Evolutionary conservation across 2,888 invertebrate species (phyloP).

Genomic region (Caenorhabditis becei): DNA sequence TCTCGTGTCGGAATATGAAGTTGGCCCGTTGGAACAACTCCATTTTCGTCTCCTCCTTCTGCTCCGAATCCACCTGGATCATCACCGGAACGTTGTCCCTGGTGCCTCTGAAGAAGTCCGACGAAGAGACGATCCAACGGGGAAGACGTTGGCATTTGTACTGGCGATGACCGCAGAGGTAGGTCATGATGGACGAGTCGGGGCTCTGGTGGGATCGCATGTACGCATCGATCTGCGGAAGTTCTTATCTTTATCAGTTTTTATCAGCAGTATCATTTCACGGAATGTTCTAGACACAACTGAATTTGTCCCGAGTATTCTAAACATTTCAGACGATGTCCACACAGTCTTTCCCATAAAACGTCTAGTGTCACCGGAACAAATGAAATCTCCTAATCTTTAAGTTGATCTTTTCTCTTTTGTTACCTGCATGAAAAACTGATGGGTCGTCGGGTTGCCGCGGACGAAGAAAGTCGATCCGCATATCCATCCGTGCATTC

Average conservation of each 20-base stretch:
- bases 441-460: conserved; percentile 58
- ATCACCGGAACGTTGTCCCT: conserved; percentile 61
- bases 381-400: not conserved
- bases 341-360: no score
- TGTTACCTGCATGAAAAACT: conserved; percentile 64
- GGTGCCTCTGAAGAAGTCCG: conserved; percentile 66
- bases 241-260: not conserved
- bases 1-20: conserved; percentile 61
- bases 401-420: not conserved
- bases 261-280: no score
- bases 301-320: no score
- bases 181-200: conserved; percentile 72
- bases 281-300: no score
- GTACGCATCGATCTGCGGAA: conserved; percentile 58
- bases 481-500: conserved; percentile 73
- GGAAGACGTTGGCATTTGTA: conserved; percentile 67
- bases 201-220: conserved; percentile 67
- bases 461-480: conserved; percentile 70
- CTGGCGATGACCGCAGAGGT: conserved; percentile 65
- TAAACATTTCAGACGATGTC: no score
- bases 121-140: conserved; percentile 65
- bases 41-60: conserved; percentile 59
- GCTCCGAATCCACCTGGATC: conserved; percentile 63
- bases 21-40: conserved; percentile 63
- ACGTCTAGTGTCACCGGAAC: not conserved